A percentile compares a stretch with the other conserved stretches of the same genome.
phyloP scores from a whole-genome alignment of 1,140 invertebrate species.

The Drosophila carrolli region DNA sequence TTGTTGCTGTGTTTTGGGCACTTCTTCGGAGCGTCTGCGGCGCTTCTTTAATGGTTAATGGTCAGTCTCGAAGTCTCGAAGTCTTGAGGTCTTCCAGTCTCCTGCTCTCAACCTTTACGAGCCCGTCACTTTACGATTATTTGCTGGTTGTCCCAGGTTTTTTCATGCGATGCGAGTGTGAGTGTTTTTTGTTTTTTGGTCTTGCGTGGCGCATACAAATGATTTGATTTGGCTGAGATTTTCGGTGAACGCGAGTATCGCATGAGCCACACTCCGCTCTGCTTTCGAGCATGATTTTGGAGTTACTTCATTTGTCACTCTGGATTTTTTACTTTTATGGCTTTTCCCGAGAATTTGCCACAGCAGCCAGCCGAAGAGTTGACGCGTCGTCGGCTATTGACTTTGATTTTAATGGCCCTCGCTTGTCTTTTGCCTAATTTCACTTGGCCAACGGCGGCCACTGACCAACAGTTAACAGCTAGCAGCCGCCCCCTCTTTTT shows the following conservation, averaged over 20 bases:
- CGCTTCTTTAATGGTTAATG: slow-evolving; percentile 74
- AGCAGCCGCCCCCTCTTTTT: slow-evolving; percentile 47
- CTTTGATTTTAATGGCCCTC: slow-evolving; percentile 78
- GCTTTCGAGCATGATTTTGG: slow-evolving; percentile 69
- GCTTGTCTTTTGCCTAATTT: slow-evolving; percentile 69
- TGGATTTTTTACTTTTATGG: slow-evolving; percentile 68
- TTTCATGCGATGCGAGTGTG: slow-evolving; percentile 14
- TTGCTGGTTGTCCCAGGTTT: slow-evolving; percentile 24
- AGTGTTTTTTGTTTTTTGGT: slow-evolving; percentile 56
- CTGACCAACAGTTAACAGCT: slow-evolving; percentile 45
- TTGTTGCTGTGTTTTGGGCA: slow-evolving; percentile 21
- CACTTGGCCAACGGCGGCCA: slow-evolving; percentile 49
- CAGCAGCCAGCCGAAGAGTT: slow-evolving; percentile 56
- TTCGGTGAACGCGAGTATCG: slow-evolving; percentile 51
- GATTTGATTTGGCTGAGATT: slow-evolving; percentile 78
- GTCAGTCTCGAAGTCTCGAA: slow-evolving; percentile 30
- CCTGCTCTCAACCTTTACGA: slow-evolving; percentile 65
- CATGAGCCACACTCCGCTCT: slow-evolving; percentile 59
- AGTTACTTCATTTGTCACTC: slow-evolving; percentile 82
- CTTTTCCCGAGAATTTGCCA: slow-evolving; percentile 76
- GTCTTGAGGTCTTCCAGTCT: slow-evolving; percentile 29
- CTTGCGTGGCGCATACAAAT: slow-evolving; percentile 80
- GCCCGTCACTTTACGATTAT: slow-evolving; percentile 68
- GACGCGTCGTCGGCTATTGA: slow-evolving; percentile 68
- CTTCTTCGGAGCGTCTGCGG: slow-evolving; percentile 40